phyloP scores from a whole-genome alignment of 1,140 invertebrate species.

The Campoletis sonorensis region DNA sequence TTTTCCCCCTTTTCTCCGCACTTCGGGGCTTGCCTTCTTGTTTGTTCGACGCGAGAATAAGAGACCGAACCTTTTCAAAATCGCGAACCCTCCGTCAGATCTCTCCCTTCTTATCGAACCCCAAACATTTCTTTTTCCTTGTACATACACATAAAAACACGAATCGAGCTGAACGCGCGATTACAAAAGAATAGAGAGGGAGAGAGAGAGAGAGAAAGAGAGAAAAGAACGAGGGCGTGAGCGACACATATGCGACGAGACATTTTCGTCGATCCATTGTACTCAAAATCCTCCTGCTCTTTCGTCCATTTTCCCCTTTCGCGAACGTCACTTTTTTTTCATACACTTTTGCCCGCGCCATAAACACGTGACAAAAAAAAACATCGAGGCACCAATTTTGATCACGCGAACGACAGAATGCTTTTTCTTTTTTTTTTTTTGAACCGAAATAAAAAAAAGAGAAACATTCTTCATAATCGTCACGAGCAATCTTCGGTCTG shows the following conservation, averaged over 20 bases:
- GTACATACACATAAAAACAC: not conserved
- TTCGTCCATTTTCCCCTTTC: constrained; percentile 15
- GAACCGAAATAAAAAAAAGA: not conserved
- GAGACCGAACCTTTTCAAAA: constrained; percentile 26
- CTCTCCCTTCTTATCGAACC: constrained; percentile 15
- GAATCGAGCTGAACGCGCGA: constrained; percentile 1
- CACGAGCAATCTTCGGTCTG: not conserved
- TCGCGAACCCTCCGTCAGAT: constrained; percentile 5
- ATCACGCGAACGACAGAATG: not conserved
- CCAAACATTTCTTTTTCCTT: not conserved
- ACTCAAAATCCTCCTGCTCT: constrained; percentile 3
- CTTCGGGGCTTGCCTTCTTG: not conserved
- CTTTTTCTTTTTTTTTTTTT: not conserved
- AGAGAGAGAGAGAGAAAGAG: not conserved
- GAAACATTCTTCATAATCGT: not conserved
- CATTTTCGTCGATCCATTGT: constrained; percentile 28
- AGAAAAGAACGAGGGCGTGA: not conserved
- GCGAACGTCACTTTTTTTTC: not conserved
- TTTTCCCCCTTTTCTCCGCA: not conserved
- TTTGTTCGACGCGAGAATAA: not conserved
- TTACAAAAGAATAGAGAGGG: not conserved
- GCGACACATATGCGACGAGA: constrained; percentile 5
- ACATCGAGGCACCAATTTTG: not conserved
- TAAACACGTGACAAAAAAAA: not conserved
- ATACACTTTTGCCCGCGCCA: not conserved